phyloP scores from a whole-genome alignment of 1,140 invertebrate genomes.

The Leptinotarsa defecta region DNA sequence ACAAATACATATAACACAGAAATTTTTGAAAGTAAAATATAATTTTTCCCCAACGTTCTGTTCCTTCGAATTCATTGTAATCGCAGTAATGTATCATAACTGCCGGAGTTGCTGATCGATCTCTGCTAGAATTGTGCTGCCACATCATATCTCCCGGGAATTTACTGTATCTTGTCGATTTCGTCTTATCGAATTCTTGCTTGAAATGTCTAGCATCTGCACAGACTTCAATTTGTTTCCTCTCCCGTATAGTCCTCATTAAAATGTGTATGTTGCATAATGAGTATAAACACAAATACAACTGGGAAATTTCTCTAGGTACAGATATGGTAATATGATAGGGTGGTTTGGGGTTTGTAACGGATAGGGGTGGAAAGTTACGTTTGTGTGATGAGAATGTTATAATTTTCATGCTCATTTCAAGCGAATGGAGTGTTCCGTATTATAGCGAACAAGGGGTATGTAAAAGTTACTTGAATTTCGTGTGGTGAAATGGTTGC shows the following conservation, averaged over 20 bases:
- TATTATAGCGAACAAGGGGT: background rate
- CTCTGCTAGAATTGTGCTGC: constrained; percentile 2
- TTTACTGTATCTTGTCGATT: constrained; percentile 10
- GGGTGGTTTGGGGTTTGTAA: constrained; percentile 4
- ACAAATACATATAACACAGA: too few species aligned
- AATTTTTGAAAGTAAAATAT: too few species aligned
- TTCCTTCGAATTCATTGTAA: too few species aligned
- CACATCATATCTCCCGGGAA: constrained; percentile 17
- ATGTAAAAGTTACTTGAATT: too few species aligned
- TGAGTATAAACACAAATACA: constrained; percentile 27
- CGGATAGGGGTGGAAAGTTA: background rate
- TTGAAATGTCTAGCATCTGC: background rate
- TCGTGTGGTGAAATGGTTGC: too few species aligned
- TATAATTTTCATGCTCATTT: constrained; percentile 3
- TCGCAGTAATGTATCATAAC: too few species aligned
- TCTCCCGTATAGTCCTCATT: constrained; percentile 19
- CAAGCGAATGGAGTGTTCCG: background rate
- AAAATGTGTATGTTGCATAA: constrained; percentile 28
- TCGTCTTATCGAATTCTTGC: constrained; percentile 14
- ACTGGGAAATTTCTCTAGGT: background rate
- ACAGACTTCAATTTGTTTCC: constrained; percentile 11
- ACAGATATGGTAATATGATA: constrained; percentile 16
- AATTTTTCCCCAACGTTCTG: too few species aligned
- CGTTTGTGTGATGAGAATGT: background rate
- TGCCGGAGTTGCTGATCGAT: constrained; percentile 1